phyloP scores from a whole-genome alignment of 2,888 invertebrate species.

The Smittia aterrima region DNA sequence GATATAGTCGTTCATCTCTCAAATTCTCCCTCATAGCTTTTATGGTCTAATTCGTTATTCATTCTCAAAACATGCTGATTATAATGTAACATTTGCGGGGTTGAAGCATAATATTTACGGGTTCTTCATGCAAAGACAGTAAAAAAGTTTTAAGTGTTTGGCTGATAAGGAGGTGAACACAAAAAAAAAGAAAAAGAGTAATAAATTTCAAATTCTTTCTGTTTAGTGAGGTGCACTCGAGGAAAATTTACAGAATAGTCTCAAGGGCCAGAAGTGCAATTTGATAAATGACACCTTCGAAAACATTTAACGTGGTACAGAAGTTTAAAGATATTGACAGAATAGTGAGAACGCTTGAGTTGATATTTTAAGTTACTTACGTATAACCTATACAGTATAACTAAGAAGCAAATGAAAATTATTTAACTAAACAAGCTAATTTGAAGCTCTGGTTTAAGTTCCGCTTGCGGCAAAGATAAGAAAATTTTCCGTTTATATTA shows the following conservation, averaged over 20 bases:
- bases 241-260: not conserved
- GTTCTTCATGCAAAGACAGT: not conserved
- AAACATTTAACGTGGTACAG: too few species aligned
- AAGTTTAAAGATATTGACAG: not conserved
- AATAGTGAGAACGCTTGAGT: too few species aligned
- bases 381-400: too few species aligned
- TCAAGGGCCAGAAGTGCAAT: not conserved
- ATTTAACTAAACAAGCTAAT: too few species aligned
- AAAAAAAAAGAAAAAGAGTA: not conserved
- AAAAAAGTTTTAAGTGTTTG: not conserved
- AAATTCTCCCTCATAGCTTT: not conserved
- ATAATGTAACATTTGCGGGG: not conserved
- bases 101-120: not conserved
- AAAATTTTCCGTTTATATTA: too few species aligned
- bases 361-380: too few species aligned
- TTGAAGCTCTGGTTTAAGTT: too few species aligned
- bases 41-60: conserved; percentile 8
- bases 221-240: not conserved
- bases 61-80: conserved; percentile 3
- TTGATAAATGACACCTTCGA: conserved; percentile 6
- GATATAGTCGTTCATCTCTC: not conserved
- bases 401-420: too few species aligned
- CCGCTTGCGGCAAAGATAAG: too few species aligned
- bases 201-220: not conserved
- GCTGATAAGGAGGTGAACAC: not conserved